These are phyloP conservation scores for Amphiura filiformis DNA, from an alignment of 35 echinoderm and acorn worm genomes.

Conservation along the genomic window DNA sequence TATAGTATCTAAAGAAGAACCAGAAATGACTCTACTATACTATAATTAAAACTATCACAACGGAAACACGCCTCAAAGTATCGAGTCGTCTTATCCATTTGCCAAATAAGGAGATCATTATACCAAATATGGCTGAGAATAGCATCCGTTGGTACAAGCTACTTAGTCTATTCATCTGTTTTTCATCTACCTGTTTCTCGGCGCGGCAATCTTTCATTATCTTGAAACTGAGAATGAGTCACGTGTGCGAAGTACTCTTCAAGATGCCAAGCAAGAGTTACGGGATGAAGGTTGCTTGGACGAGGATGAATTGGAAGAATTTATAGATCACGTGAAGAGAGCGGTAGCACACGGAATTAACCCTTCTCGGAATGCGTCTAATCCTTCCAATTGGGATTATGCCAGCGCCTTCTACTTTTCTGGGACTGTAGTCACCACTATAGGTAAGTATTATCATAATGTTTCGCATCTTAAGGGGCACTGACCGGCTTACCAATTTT, in stretches of 20 bases:
- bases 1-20: too few species aligned
- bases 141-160: neutral
- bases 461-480: too few species aligned
- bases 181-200: neutral
- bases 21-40: too few species aligned
- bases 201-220: neutral
- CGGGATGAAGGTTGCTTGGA: neutral
- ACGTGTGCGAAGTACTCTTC: neutral
- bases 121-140: neutral
- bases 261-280: neutral
- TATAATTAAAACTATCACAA: too few species aligned
- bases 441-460: too few species aligned
- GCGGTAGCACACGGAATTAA: neutral
- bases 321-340: neutral
- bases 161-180: neutral
- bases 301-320: neutral
- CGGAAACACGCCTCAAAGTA: too few species aligned
- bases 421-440: slow-evolving; percentile 87
- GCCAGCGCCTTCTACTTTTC: slow-evolving; percentile 91
- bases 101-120: too few species aligned
- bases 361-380: neutral
- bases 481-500: too few species aligned
- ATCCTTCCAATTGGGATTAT: slow-evolving; percentile 18
- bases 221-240: neutral
- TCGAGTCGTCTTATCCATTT: too few species aligned